A percentile compares a stretch with the other conserved stretches of the same genome.
Evolutionary conservation across 2,113 vertebrate genomes (phyloP).

Genomic region (Bufo gargarizans): DNA sequence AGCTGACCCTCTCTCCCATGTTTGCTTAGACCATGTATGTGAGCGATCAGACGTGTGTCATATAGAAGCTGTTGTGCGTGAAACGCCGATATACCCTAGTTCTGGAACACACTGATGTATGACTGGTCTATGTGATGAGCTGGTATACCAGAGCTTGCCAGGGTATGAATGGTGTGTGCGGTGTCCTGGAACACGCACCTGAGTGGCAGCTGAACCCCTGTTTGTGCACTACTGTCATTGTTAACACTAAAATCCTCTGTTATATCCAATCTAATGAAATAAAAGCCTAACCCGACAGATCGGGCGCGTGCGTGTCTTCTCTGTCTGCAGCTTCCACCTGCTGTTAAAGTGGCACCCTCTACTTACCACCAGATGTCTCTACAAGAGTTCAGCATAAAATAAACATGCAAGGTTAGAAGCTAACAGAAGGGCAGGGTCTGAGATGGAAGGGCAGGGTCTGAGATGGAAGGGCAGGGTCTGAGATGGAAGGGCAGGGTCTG

Average conservation of each 20-base stretch:
- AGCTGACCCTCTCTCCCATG: neutral
- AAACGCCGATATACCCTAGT: neutral
- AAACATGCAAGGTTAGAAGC: too few relatives aligned
- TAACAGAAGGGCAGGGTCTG: too few relatives aligned
- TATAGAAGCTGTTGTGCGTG: neutral
- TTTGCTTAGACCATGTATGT: neutral
- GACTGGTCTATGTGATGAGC: neutral
- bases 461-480: too few relatives aligned
- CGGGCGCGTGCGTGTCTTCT: neutral
- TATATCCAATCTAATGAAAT: slow-evolving; percentile 31
- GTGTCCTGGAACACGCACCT: neutral
- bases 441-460: too few relatives aligned
- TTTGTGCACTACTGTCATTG: slow-evolving; percentile 17
- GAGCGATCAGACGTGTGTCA: neutral
- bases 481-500: too few relatives aligned
- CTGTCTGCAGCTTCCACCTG: neutral
- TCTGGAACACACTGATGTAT: too few relatives aligned
- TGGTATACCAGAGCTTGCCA: neutral
- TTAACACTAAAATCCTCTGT: slow-evolving; percentile 39
- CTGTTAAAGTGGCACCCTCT: neutral
- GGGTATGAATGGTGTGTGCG: neutral
- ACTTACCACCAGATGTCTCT: neutral
- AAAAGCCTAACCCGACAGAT: slow-evolving; percentile 39
- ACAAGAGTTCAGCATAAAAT: too few relatives aligned
- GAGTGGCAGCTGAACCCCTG: neutral